Conservation (phyloP, 1,140 invertebrate genomes). For the Galendromus occidentalis region DNA sequence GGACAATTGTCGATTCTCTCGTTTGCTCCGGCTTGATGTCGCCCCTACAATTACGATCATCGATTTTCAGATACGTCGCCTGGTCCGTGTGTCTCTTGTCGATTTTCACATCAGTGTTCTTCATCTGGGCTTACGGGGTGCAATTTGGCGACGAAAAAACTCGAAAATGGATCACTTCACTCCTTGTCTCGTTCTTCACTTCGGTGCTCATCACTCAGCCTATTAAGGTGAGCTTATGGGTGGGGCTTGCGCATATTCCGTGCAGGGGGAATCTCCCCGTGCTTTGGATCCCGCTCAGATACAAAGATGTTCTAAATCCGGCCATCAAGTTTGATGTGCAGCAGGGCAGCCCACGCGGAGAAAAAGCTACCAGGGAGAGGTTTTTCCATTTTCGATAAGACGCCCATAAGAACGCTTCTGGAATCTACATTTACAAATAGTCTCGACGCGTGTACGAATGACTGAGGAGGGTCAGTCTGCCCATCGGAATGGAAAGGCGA, state of each 20-base stretch:
- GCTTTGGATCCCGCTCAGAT: constrained; percentile 1
- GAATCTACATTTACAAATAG: too few species aligned
- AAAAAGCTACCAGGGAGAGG: too few species aligned
- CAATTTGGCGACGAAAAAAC: constrained; percentile 36
- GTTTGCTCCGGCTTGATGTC: not conserved
- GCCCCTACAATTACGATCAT: constrained; percentile 29
- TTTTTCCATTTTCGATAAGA: too few species aligned
- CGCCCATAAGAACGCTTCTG: too few species aligned
- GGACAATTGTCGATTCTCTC: not conserved
- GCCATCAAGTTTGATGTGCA: constrained; percentile 11
- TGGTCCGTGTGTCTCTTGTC: constrained; percentile 31
- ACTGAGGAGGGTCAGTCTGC: too few species aligned
- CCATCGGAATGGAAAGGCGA: too few species aligned
- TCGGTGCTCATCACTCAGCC: constrained; percentile 37
- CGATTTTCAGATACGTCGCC: constrained; percentile 32
- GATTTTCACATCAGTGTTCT: constrained; percentile 30
- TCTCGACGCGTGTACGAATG: too few species aligned
- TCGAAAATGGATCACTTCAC: constrained; percentile 36
- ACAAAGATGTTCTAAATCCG: not conserved
- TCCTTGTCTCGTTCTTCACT: constrained; percentile 35
- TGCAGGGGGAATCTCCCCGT: too few species aligned
- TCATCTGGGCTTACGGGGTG: constrained; percentile 36
- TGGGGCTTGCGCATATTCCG: not conserved
- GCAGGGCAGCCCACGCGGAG: too few species aligned
- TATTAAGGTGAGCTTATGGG: constrained; percentile 29